phyloP scores from a whole-genome alignment of 2,113 vertebrate genomes.

The Turnix velox region DNA sequence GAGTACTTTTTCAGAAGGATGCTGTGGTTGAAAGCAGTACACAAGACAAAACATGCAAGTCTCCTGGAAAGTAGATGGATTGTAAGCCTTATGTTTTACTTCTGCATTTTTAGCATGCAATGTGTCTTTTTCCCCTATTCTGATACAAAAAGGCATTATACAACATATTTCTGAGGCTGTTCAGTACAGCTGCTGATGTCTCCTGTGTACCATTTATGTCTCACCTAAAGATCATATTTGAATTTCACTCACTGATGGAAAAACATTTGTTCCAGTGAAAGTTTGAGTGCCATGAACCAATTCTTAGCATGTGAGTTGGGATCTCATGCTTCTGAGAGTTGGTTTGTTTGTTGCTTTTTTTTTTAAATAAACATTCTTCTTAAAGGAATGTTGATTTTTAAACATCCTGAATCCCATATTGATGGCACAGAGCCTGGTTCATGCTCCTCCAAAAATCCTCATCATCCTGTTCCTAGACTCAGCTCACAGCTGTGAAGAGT shows the following conservation, averaged over 20 bases:
- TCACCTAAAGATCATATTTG: neutral
- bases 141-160: neutral
- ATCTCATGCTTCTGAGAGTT: neutral
- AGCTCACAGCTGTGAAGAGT: neutral
- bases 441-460: accelerated
- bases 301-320: neutral
- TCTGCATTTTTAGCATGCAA: neutral
- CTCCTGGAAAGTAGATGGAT: neutral
- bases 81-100: neutral
- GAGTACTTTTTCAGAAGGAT: neutral
- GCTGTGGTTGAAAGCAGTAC: neutral
- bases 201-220: neutral
- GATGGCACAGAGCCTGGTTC: neutral
- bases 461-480: neutral
- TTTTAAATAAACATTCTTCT: neutral
- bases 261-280: neutral
- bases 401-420: neutral
- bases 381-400: neutral
- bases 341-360: neutral
- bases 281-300: neutral
- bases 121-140: neutral
- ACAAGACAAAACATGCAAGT: neutral
- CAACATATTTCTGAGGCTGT: neutral
- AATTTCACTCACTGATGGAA: neutral
- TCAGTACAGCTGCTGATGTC: neutral